phyloP scores from a whole-genome alignment of 92 coral and sea anemone species.

The Nematostella vectensis region DNA sequence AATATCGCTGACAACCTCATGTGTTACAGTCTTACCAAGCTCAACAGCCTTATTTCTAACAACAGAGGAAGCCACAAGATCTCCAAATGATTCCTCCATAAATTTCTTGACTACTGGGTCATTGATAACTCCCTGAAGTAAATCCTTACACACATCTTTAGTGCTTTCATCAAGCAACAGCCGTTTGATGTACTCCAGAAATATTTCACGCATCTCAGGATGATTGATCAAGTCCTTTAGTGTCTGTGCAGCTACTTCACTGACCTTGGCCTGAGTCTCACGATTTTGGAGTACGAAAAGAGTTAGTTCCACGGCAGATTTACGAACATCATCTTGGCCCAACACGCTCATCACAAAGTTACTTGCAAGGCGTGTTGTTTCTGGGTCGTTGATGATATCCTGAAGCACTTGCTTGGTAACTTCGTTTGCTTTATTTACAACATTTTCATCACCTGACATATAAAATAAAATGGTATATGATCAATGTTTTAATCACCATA shows the following conservation, averaged over 20 bases:
- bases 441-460: constrained; percentile 85
- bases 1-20: constrained; percentile 75
- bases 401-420: constrained; percentile 81
- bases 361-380: constrained; percentile 68
- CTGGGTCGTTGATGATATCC: constrained; percentile 76
- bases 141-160: constrained; percentile 47
- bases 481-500: not conserved
- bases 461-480: not conserved
- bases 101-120: constrained; percentile 72
- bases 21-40: constrained; percentile 81
- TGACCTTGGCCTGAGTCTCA: constrained; percentile 54
- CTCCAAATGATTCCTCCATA: constrained; percentile 76
- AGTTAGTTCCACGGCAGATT: constrained; percentile 55
- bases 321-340: constrained; percentile 62
- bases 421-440: constrained; percentile 77
- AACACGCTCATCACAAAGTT: constrained; percentile 80
- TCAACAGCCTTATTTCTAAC: constrained; percentile 74
- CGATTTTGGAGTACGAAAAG: constrained; percentile 67
- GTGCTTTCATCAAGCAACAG: constrained; percentile 72
- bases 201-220: constrained; percentile 33
- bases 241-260: constrained; percentile 58
- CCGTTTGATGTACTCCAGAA: constrained; percentile 56
- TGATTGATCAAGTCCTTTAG: constrained; percentile 38
- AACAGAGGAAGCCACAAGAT: constrained; percentile 69
- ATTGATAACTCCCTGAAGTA: constrained; percentile 48